Evolutionary conservation across 2,113 vertebrate species (phyloP).

Genomic region (Alethe diademata): DNA sequence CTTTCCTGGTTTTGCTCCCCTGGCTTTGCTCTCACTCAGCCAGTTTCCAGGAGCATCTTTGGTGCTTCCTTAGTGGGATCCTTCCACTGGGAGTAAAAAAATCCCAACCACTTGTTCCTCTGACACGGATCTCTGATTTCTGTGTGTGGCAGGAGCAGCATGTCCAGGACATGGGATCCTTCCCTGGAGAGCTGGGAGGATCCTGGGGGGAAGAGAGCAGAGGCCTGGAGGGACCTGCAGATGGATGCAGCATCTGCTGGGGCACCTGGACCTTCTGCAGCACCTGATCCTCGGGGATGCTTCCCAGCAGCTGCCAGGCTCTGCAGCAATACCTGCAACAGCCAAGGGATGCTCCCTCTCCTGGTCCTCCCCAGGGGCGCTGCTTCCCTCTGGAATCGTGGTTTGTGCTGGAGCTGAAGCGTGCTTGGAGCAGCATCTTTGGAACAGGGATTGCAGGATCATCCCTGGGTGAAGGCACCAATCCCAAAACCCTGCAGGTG

Average conservation of each 20-base stretch:
- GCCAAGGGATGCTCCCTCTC: accelerated
- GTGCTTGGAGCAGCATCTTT: not conserved
- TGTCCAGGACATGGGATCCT: too few species aligned
- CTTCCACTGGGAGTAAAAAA: not conserved
- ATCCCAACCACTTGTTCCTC: not conserved
- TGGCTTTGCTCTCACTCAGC: not conserved
- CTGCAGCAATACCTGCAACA: not conserved
- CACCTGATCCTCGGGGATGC: not conserved
- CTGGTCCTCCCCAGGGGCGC: not conserved
- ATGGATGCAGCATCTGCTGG: not conserved
- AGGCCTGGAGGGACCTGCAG: not conserved
- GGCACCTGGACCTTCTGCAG: not conserved
- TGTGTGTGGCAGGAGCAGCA: not conserved
- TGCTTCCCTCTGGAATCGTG: not conserved
- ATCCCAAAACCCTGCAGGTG: accelerated
- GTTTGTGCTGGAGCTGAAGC: not conserved
- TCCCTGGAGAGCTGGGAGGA: not conserved
- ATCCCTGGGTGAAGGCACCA: accelerated
- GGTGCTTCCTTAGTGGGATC: accelerated
- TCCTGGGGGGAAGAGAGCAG: not conserved
- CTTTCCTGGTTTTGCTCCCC: not conserved
- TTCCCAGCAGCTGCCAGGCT: not conserved
- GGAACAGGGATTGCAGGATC: not conserved
- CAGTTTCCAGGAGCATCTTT: not conserved
- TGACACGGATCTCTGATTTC: accelerated